A percentile compares a stretch with the other conserved stretches of the same genome.
Evolutionary conservation across 2,113 vertebrate species (phyloP).

Genomic region (Oceanodroma tethys): DNA sequence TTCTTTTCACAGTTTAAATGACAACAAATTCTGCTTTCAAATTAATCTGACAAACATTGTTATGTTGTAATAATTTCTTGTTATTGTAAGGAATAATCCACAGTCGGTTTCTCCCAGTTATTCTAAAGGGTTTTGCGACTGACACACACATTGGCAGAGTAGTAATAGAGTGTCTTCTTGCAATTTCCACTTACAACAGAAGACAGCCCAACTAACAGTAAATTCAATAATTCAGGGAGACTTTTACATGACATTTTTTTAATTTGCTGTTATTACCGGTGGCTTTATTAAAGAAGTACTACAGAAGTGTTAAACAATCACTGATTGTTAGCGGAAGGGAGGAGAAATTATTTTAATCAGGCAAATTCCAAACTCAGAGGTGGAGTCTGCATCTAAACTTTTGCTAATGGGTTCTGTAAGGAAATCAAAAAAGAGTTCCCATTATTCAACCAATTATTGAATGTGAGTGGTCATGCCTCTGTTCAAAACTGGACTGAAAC

Average conservation of each 20-base stretch:
- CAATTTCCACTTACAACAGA: background rate
- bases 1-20: background rate
- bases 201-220: background rate
- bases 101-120: background rate
- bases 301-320: background rate
- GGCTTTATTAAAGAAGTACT: background rate
- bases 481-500: background rate
- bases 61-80: background rate
- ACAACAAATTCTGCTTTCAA: background rate
- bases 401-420: background rate
- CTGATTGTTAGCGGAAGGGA: background rate
- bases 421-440: background rate
- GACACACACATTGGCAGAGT: background rate
- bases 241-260: background rate
- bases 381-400: background rate
- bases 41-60: background rate
- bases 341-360: background rate
- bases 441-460: background rate
- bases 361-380: background rate
- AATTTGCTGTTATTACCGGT: background rate
- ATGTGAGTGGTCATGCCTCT: background rate
- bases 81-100: background rate
- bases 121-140: background rate
- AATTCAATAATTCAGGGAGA: background rate
- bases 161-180: background rate